phyloP scores from a whole-genome alignment of 2,888 invertebrate genomes.

The Oligia latruncula region DNA sequence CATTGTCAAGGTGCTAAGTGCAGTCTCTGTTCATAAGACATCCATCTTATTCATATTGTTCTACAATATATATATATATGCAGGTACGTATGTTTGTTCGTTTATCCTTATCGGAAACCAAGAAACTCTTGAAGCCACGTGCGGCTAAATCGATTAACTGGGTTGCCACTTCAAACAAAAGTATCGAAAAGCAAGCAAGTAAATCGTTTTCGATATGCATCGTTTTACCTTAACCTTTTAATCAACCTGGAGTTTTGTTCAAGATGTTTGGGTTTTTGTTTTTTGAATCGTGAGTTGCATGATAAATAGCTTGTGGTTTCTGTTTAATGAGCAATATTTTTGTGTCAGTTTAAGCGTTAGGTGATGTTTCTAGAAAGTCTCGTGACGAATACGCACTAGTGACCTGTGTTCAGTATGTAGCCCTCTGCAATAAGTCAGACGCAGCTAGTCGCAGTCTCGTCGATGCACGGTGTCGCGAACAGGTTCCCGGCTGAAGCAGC shows the following conservation, averaged over 20 bases:
- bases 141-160: conserved; percentile 62
- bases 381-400: conserved; percentile 50
- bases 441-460: conserved; percentile 63
- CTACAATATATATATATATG: conserved; percentile 3
- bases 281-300: conserved; percentile 7
- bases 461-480: conserved; percentile 61
- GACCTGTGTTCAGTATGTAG: conserved; percentile 61
- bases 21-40: conserved; percentile 29
- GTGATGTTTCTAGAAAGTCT: conserved; percentile 51
- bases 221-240: conserved; percentile 58
- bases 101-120: conserved; percentile 54
- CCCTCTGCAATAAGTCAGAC: conserved; percentile 65
- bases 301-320: conserved; percentile 25
- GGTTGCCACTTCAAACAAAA: conserved; percentile 60
- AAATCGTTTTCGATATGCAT: conserved; percentile 49
- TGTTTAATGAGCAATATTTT: conserved; percentile 12
- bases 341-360: conserved; percentile 11
- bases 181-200: conserved; percentile 53
- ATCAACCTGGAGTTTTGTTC: conserved; percentile 23
- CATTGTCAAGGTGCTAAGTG: conserved; percentile 49
- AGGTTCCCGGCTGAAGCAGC: conserved; percentile 75
- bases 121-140: conserved; percentile 62
- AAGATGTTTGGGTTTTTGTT: background rate
- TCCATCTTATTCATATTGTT: conserved; percentile 37
- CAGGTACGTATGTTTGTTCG: conserved; percentile 34